phyloP scores from a whole-genome alignment of 1,140 invertebrate species.

The Eumeta japonica region DNA sequence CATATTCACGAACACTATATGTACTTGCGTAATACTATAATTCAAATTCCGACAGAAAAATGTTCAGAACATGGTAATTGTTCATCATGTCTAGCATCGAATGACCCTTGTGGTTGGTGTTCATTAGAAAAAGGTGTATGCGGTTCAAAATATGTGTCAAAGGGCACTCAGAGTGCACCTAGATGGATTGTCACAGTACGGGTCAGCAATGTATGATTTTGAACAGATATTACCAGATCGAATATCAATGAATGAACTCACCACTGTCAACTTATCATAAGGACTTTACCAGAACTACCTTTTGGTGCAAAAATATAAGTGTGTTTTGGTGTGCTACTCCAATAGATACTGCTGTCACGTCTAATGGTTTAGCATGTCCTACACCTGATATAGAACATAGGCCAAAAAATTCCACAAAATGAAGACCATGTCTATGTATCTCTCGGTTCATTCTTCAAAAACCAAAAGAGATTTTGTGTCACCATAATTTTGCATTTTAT shows the following conservation, averaged over 20 bases:
- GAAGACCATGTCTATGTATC: conserved; percentile 89
- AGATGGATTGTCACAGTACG: conserved; percentile 87
- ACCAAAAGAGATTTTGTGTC: conserved; percentile 96
- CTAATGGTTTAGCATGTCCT: conserved; percentile 78
- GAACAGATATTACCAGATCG: conserved; percentile 87
- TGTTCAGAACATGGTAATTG: conserved; percentile 89
- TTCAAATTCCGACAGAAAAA: conserved; percentile 85
- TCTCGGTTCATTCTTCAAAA: conserved; percentile 85
- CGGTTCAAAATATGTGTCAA: conserved; percentile 82
- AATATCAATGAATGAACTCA: conserved; percentile 82
- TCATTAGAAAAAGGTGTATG: conserved; percentile 94
- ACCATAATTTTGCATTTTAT: conserved; percentile 87
- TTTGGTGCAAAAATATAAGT: conserved; percentile 88
- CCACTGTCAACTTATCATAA: conserved; percentile 84
- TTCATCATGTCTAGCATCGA: conserved; percentile 86
- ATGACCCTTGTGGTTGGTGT: conserved; percentile 98
- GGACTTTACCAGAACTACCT: conserved; percentile 85
- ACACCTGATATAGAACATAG: conserved; percentile 77
- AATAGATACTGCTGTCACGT: conserved; percentile 80
- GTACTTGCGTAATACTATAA: conserved; percentile 65
- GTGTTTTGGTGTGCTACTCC: conserved; percentile 85
- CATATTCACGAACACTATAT: conserved; percentile 62
- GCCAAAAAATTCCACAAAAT: conserved; percentile 77
- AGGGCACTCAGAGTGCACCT: conserved; percentile 86
- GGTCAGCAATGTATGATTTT: conserved; percentile 94